A percentile compares a stretch with the other conserved stretches of the same genome.
These are phyloP conservation scores for Entelurus aequoreus DNA, from an alignment of 2,113 vertebrate species.

Conservation along the genomic window DNA sequence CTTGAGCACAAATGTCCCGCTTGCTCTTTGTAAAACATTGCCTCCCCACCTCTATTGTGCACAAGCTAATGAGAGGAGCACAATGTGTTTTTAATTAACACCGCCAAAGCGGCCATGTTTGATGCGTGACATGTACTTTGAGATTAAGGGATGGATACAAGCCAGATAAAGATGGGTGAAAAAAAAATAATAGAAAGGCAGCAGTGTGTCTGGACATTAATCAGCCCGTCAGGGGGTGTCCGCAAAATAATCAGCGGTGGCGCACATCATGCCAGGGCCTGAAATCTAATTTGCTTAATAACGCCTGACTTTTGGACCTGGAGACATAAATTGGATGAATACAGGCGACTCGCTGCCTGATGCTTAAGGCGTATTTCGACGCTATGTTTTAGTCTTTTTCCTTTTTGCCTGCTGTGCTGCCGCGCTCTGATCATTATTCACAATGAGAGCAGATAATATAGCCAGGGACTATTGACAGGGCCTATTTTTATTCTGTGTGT, in stretches of 20 bases:
- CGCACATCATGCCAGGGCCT: constrained; percentile 24
- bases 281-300: constrained; percentile 40
- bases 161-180: constrained; percentile 18
- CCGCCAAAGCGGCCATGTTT: constrained; percentile 41
- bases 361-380: constrained; percentile 37
- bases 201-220: constrained; percentile 20
- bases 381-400: constrained; percentile 17
- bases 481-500: constrained; percentile 31
- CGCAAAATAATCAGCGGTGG: constrained; percentile 31
- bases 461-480: constrained; percentile 37
- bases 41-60: constrained; percentile 10
- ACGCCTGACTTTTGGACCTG: constrained; percentile 35
- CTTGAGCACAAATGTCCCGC: constrained; percentile 31
- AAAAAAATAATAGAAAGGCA: constrained; percentile 1
- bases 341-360: constrained; percentile 21
- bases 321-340: constrained; percentile 35
- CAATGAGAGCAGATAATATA: constrained; percentile 33
- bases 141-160: constrained; percentile 30
- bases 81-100: constrained; percentile 66
- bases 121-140: constrained; percentile 15
- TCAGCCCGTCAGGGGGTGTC: constrained; percentile 31
- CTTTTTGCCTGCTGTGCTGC: constrained; percentile 5
- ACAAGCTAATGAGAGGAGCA: constrained; percentile 36
- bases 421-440: constrained; percentile 50
- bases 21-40: constrained; percentile 20